A percentile compares a stretch with the other conserved stretches of the same genome.
Conservation (phyloP, 2,797 vertebrate species). For the Pantherophis alleghaniensis region DNA sequence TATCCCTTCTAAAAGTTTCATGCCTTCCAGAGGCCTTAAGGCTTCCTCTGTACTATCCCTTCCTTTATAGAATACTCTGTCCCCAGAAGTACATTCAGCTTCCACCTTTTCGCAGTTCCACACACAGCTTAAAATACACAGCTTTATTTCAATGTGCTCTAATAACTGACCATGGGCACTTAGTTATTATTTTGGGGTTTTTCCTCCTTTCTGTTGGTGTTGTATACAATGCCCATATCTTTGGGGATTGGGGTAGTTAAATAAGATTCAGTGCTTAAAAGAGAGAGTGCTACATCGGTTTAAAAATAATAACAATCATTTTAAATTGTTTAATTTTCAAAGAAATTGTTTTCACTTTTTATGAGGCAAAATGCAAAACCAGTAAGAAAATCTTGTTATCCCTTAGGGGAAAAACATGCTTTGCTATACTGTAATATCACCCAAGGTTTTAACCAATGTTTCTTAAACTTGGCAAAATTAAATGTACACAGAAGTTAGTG, state of each 20-base stretch:
- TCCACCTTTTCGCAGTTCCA: neutral
- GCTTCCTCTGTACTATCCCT: neutral
- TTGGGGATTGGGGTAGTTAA: neutral
- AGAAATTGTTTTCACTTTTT: neutral
- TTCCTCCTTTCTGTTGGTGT: neutral
- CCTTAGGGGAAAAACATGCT: neutral
- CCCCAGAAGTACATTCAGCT: neutral
- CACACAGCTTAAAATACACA: neutral
- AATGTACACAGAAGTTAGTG: neutral
- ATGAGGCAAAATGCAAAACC: neutral
- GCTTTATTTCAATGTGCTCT: neutral
- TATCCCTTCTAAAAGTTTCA: neutral
- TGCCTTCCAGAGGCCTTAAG: neutral
- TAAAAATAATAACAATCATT: neutral
- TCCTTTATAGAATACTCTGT: neutral
- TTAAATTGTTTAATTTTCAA: neutral
- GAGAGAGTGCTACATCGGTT: neutral
- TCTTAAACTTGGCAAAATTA: neutral
- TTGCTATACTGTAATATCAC: neutral
- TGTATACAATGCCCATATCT: neutral
- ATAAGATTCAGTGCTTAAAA: neutral
- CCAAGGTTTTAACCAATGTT: neutral
- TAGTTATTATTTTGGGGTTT: neutral
- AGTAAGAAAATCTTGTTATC: neutral
- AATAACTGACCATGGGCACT: neutral